Evolutionary conservation across 2,888 invertebrate species (phyloP).

Genomic region (Eurytoma californica): DNA sequence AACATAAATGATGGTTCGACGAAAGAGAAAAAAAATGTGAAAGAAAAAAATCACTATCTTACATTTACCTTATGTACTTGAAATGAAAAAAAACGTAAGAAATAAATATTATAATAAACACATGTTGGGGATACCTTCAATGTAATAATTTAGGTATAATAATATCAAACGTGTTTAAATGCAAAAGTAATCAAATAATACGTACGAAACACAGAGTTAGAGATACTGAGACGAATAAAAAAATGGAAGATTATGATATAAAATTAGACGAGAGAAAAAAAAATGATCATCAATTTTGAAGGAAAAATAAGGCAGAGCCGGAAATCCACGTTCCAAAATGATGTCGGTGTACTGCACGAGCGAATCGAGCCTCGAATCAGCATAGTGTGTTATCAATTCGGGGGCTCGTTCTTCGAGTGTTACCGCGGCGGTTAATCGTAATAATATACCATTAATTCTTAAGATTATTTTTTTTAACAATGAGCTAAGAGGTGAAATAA

Average conservation of each 20-base stretch:
- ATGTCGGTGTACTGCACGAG: not conserved
- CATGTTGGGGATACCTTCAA: conserved; percentile 41
- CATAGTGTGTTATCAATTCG: conserved; percentile 20
- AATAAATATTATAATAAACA: conserved; percentile 42
- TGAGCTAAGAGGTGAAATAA: conserved; percentile 18
- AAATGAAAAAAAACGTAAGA: conserved; percentile 12
- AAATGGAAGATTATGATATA: conserved; percentile 34
- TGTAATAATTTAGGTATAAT: conserved; percentile 52
- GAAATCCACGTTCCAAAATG: conserved; percentile 30
- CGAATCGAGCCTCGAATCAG: conserved; percentile 7
- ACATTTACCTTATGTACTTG: conserved; percentile 30
- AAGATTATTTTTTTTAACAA: conserved; percentile 40
- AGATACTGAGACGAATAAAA: conserved; percentile 30
- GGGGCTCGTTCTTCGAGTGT: conserved; percentile 2
- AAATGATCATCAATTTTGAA: conserved; percentile 32
- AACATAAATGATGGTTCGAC: not conserved
- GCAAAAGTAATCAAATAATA: conserved; percentile 64
- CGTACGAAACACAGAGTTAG: conserved; percentile 48
- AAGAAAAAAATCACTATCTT: conserved; percentile 40
- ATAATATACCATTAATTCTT: conserved; percentile 21
- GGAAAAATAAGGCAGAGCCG: conserved; percentile 42
- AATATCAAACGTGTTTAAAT: conserved; percentile 59
- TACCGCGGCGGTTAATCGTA: not conserved
- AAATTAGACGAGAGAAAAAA: conserved; percentile 34
- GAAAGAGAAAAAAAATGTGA: not conserved